Evolutionary conservation across 2,113 vertebrate species (phyloP).

Genomic region (Pteropus alecto): DNA sequence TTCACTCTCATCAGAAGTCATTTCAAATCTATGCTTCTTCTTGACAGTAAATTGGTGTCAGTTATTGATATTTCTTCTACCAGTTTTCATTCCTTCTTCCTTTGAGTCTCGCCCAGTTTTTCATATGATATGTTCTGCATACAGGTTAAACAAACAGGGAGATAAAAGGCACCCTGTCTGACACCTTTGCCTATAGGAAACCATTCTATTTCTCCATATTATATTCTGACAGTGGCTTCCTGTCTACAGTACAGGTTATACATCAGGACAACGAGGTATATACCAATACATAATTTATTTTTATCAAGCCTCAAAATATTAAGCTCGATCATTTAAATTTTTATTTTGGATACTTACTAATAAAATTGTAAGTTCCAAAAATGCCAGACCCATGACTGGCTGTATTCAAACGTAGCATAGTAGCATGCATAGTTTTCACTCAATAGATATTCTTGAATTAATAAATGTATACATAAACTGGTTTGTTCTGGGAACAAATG

Average conservation of each 20-base stretch:
- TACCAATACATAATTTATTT: background rate
- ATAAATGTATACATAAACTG: background rate
- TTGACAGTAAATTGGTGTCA: background rate
- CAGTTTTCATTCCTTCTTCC: background rate
- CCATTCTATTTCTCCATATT: background rate
- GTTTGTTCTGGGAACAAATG: background rate
- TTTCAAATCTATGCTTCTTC: background rate
- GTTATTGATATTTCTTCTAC: background rate
- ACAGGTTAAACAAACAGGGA: background rate
- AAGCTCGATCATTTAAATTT: background rate
- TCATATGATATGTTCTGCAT: background rate
- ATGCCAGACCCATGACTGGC: background rate
- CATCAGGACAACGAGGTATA: background rate
- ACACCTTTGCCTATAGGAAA: background rate
- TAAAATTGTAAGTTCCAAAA: background rate
- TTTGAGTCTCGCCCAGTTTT: background rate
- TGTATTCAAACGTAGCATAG: background rate
- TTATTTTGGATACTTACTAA: background rate
- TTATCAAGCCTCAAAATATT: constrained; percentile 20
- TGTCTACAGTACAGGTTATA: background rate
- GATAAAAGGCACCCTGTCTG: background rate
- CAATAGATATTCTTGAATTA: background rate
- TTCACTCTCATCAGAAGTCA: background rate
- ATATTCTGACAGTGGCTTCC: background rate
- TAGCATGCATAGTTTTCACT: background rate